Percentiles rank a stretch among this genome's conserved stretches.
Evolutionary conservation across 2,797 vertebrate species (phyloP).

Genomic region (Euthynnus affinis): DNA sequence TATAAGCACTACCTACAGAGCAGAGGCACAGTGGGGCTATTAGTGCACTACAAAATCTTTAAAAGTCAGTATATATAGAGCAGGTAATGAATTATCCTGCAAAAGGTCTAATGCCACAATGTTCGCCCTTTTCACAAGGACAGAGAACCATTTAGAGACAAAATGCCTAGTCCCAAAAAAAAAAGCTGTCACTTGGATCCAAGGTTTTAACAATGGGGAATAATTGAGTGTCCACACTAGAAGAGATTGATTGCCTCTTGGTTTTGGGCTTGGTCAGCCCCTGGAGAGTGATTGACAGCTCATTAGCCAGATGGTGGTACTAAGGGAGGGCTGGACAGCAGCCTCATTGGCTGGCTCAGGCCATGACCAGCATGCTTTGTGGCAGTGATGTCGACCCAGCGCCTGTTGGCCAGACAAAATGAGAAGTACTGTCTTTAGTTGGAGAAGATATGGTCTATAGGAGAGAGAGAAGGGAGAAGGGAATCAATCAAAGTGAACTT

Average conservation of each 20-base stretch:
- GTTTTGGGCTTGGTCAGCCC: constrained; percentile 67
- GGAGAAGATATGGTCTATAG: constrained; percentile 26
- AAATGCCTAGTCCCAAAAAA: constrained; percentile 27
- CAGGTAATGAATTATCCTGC: constrained; percentile 34
- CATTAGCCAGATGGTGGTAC: constrained; percentile 84
- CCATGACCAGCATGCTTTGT: constrained; percentile 62
- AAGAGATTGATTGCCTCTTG: constrained; percentile 77
- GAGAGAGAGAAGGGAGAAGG: constrained; percentile 17
- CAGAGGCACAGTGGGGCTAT: constrained; percentile 37
- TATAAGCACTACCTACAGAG: constrained; percentile 24
- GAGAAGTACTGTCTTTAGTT: constrained; percentile 24
- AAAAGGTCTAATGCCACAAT: constrained; percentile 29
- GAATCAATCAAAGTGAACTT: constrained; percentile 26
- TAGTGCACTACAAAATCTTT: constrained; percentile 33
- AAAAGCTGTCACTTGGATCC: constrained; percentile 51
- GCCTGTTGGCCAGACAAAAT: constrained; percentile 49
- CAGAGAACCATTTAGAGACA: constrained; percentile 33
- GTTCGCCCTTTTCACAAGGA: constrained; percentile 24
- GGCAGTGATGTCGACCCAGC: constrained; percentile 46
- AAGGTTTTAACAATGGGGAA: constrained; percentile 68
- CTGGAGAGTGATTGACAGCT: constrained; percentile 80
- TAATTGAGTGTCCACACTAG: constrained; percentile 67
- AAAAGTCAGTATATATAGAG: constrained; percentile 40
- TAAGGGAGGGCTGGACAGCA: constrained; percentile 65
- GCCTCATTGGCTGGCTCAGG: constrained; percentile 60